Base-by-base conservation (phyloP, 2,888 invertebrate genomes). In the Sphaerophoria rueppellii region DNA sequence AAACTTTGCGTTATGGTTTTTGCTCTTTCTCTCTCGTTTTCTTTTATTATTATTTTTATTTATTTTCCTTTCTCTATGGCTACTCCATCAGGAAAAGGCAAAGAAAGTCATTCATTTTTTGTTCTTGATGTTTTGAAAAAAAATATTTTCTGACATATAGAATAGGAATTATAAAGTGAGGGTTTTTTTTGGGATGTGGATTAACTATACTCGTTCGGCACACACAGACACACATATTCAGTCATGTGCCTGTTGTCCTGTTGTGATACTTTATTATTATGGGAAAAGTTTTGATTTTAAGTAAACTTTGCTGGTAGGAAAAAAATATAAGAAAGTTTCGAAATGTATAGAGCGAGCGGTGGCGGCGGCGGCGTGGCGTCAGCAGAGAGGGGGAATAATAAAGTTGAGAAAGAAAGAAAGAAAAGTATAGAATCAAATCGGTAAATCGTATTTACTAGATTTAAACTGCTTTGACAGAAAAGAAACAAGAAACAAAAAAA, bases 231-330 rank as follows among this genome's bases (percentile, higher is more conserved):
- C n/a, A 63, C 14, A 40, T 40, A 63, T 67, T 2, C 35, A 46
- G 67, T 60, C 32, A 67, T 74, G 43, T 35, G 48, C 32, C 61
- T 63, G 72, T 58, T 73, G 82, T 78, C 57, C 69, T 82, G 74
- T 79, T 79, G 70, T 74, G 82, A 82, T 82, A 82, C 79, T 82
- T 82, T 82, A 82, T 82, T 73, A 82, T 82, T 82, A 82, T 82
- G 82, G 82, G 82, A 79, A 79, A 82, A 82, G 82, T 80, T 80
- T 80, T 80, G 79, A 80, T 80, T 80, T 80, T 80, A 75, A 75
- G 82, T 83, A 75, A 83, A 79, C 54, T 83, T 79, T 67, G 74
- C 55, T 50, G 46, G 7, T 35, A 50, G 6, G 46, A 61, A 74
- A 74, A 60, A 14, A 50, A 46, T 46, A n/a, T 12, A 58, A 55